Percentiles rank a stretch among this genome's conserved stretches.
Evolutionary conservation across 2,888 invertebrate species (phyloP).

Genomic region (Aradus depressus): DNA sequence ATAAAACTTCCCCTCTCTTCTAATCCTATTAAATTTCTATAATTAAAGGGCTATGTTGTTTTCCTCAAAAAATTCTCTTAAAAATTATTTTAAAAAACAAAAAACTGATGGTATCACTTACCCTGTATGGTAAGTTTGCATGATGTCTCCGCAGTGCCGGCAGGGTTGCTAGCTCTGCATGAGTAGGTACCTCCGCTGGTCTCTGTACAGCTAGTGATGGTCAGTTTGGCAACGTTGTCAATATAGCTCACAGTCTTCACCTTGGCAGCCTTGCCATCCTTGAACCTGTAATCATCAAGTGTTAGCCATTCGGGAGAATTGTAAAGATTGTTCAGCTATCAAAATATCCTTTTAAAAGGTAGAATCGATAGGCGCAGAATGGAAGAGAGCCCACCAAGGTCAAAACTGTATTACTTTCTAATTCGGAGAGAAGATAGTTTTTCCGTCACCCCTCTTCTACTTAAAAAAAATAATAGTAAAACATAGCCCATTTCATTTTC

Average conservation of each 20-base stretch:
- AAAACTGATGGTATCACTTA: slow-evolving; percentile 27
- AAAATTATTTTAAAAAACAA: no score
- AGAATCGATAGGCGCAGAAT: not conserved
- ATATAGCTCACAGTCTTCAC: slow-evolving; percentile 49
- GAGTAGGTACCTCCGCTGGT: slow-evolving; percentile 54
- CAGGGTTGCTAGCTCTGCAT: slow-evolving; percentile 54
- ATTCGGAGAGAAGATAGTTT: no score
- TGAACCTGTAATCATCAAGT: slow-evolving; percentile 39
- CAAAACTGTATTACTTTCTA: no score
- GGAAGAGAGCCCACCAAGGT: no score
- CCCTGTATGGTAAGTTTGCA: slow-evolving; percentile 52
- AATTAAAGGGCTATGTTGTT: no score
- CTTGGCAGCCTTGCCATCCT: slow-evolving; percentile 51
- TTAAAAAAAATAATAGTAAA: no score
- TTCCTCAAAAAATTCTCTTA: no score
- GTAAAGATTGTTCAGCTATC: not conserved
- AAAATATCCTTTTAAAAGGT: not conserved
- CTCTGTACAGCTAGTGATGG: slow-evolving; percentile 46
- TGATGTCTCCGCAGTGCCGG: slow-evolving; percentile 54
- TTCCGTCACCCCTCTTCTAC: no score
- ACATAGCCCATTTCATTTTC: no score
- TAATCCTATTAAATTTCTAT: no score
- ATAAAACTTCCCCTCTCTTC: no score
- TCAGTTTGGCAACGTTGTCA: slow-evolving; percentile 56
- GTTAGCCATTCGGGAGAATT: no score